A percentile compares a stretch with the other conserved stretches of the same genome.
phyloP scores from a whole-genome alignment of 2,113 vertebrate genomes.

The Acinonyx jubatus region DNA sequence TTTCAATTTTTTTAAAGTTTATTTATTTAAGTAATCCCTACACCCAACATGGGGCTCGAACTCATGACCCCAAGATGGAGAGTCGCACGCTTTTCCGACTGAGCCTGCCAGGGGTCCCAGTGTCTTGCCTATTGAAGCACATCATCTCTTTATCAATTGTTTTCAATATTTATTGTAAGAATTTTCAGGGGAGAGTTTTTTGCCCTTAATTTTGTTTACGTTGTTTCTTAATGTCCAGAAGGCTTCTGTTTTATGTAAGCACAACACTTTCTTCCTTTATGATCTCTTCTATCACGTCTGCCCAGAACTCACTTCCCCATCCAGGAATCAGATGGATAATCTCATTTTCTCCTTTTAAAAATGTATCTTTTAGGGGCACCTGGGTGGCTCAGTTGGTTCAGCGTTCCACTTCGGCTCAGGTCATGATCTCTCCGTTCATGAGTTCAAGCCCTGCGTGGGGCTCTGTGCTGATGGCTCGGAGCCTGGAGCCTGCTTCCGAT shows the following conservation, averaged over 20 bases:
- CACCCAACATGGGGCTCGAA: not conserved
- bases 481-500: no score
- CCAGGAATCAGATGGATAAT: not conserved
- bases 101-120: not conserved
- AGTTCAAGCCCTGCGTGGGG: no score
- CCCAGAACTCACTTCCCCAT: not conserved
- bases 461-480: no score
- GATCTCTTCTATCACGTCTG: not conserved
- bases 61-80: not conserved
- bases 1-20: not conserved
- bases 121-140: not conserved
- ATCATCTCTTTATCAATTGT: not conserved
- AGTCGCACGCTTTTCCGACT: not conserved
- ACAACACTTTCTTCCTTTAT: not conserved
- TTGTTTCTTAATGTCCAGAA: not conserved
- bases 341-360: not conserved
- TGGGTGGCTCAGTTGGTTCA: no score
- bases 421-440: no score
- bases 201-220: not conserved
- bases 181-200: not conserved
- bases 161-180: not conserved
- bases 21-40: not conserved
- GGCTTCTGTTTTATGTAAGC: not conserved
- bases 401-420: no score
- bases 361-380: not conserved